Evolutionary conservation across 2,888 invertebrate genomes (phyloP), one percentile per base, ranked within the genome.

Genomic region (Drosophila kokeensis): DNA sequence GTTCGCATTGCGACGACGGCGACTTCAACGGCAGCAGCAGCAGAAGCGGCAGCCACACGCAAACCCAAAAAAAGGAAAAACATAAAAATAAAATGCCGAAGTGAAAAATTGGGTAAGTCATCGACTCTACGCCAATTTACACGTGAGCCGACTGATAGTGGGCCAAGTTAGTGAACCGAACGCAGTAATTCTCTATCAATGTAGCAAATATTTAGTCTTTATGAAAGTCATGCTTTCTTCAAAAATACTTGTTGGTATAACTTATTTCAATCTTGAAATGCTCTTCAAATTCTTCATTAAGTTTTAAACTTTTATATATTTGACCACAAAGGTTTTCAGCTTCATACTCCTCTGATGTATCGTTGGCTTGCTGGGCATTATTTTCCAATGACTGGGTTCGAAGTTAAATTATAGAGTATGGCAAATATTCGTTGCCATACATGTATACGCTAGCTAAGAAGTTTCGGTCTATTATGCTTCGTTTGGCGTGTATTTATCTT

Each of bases 1-100:
- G 69, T 73, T 89, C 89, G 85, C 85, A 85, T 38, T 83, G 84
- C 84, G 84, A 73, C 88, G 80, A 87, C 75, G 68, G 53, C 63
- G 68, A 49, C 73, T 69, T 38, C 65, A 57, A 65, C 82, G 49
- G 45, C 5, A 15, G 65, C 29, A 24, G 52, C 38, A 29, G 18
- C 38, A 30, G 49, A n/a, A n/a, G n/a, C 21, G 27, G 32, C 32
- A 48, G 64, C 55, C 63, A 74, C 84, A 83, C 87, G 87, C 85
- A 87, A 89, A 66, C 68, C 55, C 54, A 54, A 61, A 72, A 21
- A 27, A 38, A 24, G 11, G 13, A 24, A 36, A 24, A 36, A 18
- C 53, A 24, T 13, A 27, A 27, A 36, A 34, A 24, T 45, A 29
- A 40, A 72, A 64, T 50, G 62, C 70, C 62, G 73, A 76, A 83